Evolutionary conservation across 2,113 vertebrate species (phyloP).

Genomic region (Nerophis lumbriciformis): DNA sequence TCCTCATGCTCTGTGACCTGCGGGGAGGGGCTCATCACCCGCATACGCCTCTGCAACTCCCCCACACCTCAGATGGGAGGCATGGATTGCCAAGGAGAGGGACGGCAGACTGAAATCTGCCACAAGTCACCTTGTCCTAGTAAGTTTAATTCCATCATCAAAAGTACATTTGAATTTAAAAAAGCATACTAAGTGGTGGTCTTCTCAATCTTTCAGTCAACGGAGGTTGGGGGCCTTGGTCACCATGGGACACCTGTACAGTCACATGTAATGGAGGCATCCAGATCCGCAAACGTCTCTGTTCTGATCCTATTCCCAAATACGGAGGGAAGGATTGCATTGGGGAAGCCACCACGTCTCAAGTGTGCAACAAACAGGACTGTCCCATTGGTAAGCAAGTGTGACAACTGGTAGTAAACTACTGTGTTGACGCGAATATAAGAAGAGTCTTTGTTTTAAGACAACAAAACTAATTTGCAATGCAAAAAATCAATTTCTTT

Average conservation of each 20-base stretch:
- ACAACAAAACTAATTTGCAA: too few species aligned
- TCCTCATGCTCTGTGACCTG: constrained; percentile 96
- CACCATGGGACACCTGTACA: constrained; percentile 88
- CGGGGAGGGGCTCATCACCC: constrained; percentile 87
- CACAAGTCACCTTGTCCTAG: constrained; percentile 84
- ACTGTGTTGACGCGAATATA: too few species aligned
- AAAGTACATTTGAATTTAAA: neutral
- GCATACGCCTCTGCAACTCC: constrained; percentile 97
- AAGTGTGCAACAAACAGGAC: constrained; percentile 80
- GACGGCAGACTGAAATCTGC: constrained; percentile 88
- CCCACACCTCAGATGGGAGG: constrained; percentile 96
- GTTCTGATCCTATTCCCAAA: constrained; percentile 86
- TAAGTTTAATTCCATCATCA: constrained; percentile 61
- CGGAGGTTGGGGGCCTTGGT: constrained; percentile 96
- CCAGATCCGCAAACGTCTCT: constrained; percentile 84
- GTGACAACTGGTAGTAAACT: neutral
- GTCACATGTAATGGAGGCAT: constrained; percentile 89
- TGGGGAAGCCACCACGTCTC: constrained; percentile 75
- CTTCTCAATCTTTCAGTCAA: constrained; percentile 72
- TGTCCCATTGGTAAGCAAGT: constrained; percentile 69
- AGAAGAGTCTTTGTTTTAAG: too few species aligned
- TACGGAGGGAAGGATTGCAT: constrained; percentile 87
- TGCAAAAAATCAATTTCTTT: too few species aligned
- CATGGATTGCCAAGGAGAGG: constrained; percentile 85
- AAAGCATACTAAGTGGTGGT: neutral